A percentile compares a stretch with the other conserved stretches of the same genome.
These are phyloP conservation scores for Halcyon malimbica DNA, from an alignment of 2,113 vertebrate species.

Conservation along the genomic window DNA sequence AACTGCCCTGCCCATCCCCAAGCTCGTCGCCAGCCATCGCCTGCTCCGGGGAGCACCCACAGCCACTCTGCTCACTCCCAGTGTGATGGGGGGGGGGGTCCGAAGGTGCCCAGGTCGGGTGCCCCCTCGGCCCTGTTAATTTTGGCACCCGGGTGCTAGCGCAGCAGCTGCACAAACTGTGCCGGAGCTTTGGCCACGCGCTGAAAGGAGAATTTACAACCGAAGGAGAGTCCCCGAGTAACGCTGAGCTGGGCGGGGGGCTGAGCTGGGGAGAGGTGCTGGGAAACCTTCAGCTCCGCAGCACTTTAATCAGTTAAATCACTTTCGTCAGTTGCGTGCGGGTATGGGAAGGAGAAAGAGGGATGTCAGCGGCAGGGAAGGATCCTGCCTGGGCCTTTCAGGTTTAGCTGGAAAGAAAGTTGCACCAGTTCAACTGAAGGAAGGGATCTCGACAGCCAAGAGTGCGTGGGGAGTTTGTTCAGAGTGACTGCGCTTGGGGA, in stretches of 20 bases:
- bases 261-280: neutral
- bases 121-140: neutral
- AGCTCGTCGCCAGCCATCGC: neutral
- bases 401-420: constrained; percentile 16
- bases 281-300: neutral
- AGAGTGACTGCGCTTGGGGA: neutral
- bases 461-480: neutral
- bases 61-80: neutral
- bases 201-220: neutral
- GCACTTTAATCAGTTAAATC: neutral
- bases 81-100: accelerated
- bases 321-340: neutral
- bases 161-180: neutral
- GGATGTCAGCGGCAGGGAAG: neutral
- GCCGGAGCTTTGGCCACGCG: neutral
- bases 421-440: neutral
- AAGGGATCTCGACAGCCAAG: neutral
- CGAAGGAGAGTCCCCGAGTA: accelerated
- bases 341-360: neutral
- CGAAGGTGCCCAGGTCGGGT: neutral
- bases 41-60: neutral
- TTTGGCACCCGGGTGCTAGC: neutral
- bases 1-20: neutral
- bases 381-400: neutral
- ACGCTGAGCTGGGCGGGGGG: accelerated